These are phyloP conservation scores for Sciaenops ocellatus DNA, from an alignment of 2,797 vertebrate genomes.

Conservation along the genomic window DNA sequence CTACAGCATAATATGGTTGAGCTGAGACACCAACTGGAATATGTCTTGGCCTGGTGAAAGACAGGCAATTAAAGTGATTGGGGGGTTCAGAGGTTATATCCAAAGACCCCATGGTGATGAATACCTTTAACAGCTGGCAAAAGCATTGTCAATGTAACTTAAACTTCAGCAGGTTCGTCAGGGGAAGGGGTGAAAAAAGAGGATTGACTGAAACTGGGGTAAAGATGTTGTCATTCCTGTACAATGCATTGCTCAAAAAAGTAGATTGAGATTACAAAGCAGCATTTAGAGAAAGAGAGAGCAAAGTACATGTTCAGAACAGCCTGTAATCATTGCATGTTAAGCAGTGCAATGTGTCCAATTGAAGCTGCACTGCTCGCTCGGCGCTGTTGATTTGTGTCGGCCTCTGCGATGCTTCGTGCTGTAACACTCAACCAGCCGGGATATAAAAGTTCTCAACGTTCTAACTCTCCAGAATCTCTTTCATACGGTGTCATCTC, in stretches of 20 bases:
- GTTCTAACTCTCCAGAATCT: slow-evolving; percentile 71
- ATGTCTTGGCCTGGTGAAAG: slow-evolving; percentile 28
- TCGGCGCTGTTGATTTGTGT: slow-evolving; percentile 34
- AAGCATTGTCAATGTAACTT: slow-evolving; percentile 15
- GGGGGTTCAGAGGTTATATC: slow-evolving; percentile 34
- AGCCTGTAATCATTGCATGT: slow-evolving; percentile 58
- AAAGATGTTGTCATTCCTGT: slow-evolving; percentile 46
- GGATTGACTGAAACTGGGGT: slow-evolving; percentile 34
- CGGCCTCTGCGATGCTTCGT: slow-evolving; percentile 28
- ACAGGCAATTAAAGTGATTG: neutral
- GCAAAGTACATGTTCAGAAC: slow-evolving; percentile 53
- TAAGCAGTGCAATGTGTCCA: slow-evolving; percentile 67
- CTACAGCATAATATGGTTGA: slow-evolving; percentile 26
- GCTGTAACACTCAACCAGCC: slow-evolving; percentile 48
- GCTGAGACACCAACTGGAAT: slow-evolving; percentile 7
- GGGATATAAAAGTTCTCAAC: slow-evolving; percentile 44
- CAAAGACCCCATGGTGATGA: slow-evolving; percentile 18
- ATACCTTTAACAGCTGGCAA: neutral
- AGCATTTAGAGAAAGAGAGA: slow-evolving; percentile 55
- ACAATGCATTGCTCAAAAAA: slow-evolving; percentile 60
- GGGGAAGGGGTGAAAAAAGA: slow-evolving; percentile 18
- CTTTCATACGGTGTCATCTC: slow-evolving; percentile 76
- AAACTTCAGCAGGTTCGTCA: slow-evolving; percentile 43
- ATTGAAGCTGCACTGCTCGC: slow-evolving; percentile 43
- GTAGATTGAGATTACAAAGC: slow-evolving; percentile 50